phyloP scores from a whole-genome alignment of 2,797 vertebrate genomes.

The Pseudomugil tenellus region DNA sequence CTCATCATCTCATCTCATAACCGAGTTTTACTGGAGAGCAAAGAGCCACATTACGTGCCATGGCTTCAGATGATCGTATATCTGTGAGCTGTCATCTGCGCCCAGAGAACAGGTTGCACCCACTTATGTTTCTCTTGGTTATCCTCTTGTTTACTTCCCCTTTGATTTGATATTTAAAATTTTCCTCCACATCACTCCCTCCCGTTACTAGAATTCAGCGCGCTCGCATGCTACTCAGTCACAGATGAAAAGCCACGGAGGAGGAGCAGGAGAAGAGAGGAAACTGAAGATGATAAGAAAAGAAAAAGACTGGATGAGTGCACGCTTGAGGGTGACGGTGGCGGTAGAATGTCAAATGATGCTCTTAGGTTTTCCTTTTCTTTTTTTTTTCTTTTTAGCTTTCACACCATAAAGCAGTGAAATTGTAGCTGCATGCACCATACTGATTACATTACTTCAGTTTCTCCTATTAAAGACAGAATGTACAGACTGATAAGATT shows the following conservation, averaged over 20 bases:
- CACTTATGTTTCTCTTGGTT: constrained; percentile 48
- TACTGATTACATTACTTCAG: constrained; percentile 9
- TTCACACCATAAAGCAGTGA: constrained; percentile 57
- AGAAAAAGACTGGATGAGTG: constrained; percentile 44
- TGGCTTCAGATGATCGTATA: constrained; percentile 43
- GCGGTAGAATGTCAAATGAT: constrained; percentile 63
- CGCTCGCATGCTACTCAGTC: constrained; percentile 34
- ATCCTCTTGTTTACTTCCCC: constrained; percentile 48
- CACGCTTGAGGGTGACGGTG: constrained; percentile 42
- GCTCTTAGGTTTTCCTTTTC: constrained; percentile 52
- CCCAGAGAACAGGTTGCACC: constrained; percentile 25
- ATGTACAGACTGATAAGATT: constrained; percentile 13
- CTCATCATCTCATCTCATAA: constrained; percentile 52
- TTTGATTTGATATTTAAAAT: constrained; percentile 53
- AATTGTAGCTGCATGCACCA: constrained; percentile 44
- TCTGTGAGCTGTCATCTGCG: constrained; percentile 31
- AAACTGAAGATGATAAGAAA: constrained; percentile 49
- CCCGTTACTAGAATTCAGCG: constrained; percentile 34
- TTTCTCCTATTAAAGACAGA: constrained; percentile 14
- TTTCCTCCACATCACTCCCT: constrained; percentile 31
- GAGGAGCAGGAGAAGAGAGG: constrained; percentile 43
- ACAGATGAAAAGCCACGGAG: constrained; percentile 49
- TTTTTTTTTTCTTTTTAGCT: constrained; percentile 38
- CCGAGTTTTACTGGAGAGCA: constrained; percentile 26
- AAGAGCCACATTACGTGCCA: constrained; percentile 29